Conservation (phyloP, 2,113 vertebrate species). For the Oreochromis niloticus region DNA sequence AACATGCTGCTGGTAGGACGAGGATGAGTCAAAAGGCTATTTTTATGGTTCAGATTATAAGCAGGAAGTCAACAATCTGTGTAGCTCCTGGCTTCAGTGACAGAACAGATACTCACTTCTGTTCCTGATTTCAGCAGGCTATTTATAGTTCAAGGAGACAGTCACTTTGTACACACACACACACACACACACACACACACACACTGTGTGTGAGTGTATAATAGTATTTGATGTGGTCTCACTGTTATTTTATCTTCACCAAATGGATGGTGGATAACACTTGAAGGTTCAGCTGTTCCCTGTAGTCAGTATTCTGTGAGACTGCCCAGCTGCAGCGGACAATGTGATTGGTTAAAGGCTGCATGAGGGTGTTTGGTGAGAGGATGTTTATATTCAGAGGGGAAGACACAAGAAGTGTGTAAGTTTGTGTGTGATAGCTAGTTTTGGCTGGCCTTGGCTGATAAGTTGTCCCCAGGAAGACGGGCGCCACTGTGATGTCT, state of each 20-base stretch:
- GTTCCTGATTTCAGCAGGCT: background rate
- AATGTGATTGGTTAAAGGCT: background rate
- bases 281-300: background rate
- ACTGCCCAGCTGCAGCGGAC: background rate
- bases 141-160: background rate
- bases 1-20: background rate
- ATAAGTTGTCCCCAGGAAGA: background rate
- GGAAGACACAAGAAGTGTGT: background rate
- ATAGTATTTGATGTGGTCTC: background rate
- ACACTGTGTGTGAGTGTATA: background rate
- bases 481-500: background rate
- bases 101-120: background rate
- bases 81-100: background rate
- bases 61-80: background rate
- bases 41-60: background rate
- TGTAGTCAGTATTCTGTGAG: background rate
- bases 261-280: background rate
- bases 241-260: background rate
- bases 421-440: background rate
- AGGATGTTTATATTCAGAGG: constrained; percentile 1
- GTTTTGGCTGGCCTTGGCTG: background rate
- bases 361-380: background rate
- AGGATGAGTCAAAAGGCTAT: background rate
- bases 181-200: too few relatives aligned
- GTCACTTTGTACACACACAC: background rate